Evolutionary conservation across 2,888 invertebrate species (phyloP).

Genomic region (Lochmaea crataegi): DNA sequence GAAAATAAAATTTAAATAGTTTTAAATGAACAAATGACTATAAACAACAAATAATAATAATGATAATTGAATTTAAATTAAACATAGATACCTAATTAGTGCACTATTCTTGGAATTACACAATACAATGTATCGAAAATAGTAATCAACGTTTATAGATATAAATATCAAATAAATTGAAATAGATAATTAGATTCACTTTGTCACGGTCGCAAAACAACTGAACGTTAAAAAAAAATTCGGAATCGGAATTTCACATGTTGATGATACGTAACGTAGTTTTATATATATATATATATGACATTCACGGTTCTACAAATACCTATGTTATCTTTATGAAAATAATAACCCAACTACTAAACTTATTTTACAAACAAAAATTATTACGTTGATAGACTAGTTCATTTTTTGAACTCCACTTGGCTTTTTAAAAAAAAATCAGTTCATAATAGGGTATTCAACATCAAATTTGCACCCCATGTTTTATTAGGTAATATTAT

Average conservation of each 20-base stretch:
- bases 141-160: not conserved
- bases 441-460: too few species aligned
- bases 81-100: not conserved
- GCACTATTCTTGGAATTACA: not conserved
- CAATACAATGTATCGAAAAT: too few species aligned
- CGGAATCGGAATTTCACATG: slow-evolving; percentile 1
- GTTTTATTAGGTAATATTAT: too few species aligned
- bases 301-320: not conserved
- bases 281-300: not conserved
- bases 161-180: not conserved
- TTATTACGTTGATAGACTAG: not conserved
- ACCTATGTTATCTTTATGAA: not conserved
- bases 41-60: not conserved
- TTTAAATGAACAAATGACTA: not conserved
- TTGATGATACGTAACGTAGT: not conserved
- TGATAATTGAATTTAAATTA: not conserved
- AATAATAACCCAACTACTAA: not conserved
- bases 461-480: too few species aligned
- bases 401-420: too few species aligned
- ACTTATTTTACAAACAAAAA: not conserved
- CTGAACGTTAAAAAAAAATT: not conserved
- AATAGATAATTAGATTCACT: not conserved
- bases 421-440: too few species aligned
- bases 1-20: too few species aligned
- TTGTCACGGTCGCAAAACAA: slow-evolving; percentile 2